Percentiles rank a stretch among this genome's conserved stretches.
Conservation (phyloP, 2,113 vertebrate genomes). For the Thomomys bottae region DNA sequence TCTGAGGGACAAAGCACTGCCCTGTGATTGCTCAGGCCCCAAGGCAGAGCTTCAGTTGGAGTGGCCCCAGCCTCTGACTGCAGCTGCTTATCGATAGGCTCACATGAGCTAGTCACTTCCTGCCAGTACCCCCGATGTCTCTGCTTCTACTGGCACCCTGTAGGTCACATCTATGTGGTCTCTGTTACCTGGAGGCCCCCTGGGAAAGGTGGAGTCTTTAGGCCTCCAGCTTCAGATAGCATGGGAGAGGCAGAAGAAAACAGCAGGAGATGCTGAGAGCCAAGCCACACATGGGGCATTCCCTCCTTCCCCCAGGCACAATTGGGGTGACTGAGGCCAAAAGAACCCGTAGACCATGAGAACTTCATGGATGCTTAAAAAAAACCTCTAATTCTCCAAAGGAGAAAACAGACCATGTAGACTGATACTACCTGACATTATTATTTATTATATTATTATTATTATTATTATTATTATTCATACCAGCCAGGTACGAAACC, state of each 20-base stretch:
- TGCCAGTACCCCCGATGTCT: not conserved
- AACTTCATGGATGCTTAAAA: not conserved
- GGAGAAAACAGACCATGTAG: not conserved
- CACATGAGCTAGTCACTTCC: not conserved
- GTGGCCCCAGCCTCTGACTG: too few relatives aligned
- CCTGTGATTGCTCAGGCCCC: fast-evolving
- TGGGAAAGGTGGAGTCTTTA: not conserved
- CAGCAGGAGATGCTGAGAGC: not conserved
- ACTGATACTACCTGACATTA: not conserved
- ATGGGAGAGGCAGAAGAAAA: not conserved
- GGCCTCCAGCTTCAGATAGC: not conserved
- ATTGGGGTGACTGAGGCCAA: not conserved
- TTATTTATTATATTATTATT: too few relatives aligned
- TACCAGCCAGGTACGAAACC: not conserved
- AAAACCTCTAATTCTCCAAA: not conserved
- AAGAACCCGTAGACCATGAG: not conserved
- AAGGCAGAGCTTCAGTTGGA: not conserved
- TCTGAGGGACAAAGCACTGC: not conserved
- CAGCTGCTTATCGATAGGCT: not conserved
- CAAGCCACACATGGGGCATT: too few relatives aligned
- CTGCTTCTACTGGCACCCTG: not conserved
- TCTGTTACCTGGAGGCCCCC: not conserved
- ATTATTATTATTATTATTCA: too few relatives aligned
- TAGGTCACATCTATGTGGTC: not conserved
- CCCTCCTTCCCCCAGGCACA: too few relatives aligned